Evolutionary conservation across 2,113 vertebrate genomes (phyloP).

Genomic region (Brachyhypopomus occidentalis): DNA sequence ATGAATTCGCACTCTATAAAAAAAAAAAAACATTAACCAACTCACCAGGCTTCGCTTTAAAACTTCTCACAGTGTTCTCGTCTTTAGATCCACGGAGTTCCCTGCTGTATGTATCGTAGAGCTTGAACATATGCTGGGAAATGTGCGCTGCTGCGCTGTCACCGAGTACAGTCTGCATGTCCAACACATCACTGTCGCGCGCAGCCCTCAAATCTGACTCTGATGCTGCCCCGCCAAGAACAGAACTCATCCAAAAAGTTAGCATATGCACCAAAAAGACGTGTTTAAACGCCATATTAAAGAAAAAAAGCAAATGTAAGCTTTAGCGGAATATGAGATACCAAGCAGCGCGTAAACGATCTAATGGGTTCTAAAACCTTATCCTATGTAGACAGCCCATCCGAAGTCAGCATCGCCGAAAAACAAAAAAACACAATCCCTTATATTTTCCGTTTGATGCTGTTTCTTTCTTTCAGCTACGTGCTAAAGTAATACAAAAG

Average conservation of each 20-base stretch:
- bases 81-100: slow-evolving; percentile 75
- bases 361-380: not conserved
- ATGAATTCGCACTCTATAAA: too few relatives aligned
- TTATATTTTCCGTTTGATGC: not conserved
- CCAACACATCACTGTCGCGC: slow-evolving; percentile 50
- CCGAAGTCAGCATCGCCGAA: not conserved
- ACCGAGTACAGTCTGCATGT: slow-evolving; percentile 33
- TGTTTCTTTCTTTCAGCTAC: not conserved
- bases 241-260: slow-evolving; percentile 52
- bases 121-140: slow-evolving; percentile 85
- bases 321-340: not conserved
- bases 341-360: not conserved
- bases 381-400: not conserved
- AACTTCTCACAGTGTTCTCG: slow-evolving; percentile 91
- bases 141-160: slow-evolving; percentile 74
- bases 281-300: slow-evolving; percentile 60
- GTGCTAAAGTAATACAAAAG: not conserved
- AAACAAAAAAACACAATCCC: not conserved
- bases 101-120: slow-evolving; percentile 87
- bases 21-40: not conserved
- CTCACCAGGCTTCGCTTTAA: slow-evolving; percentile 70
- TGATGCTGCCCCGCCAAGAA: slow-evolving; percentile 48
- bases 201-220: slow-evolving; percentile 39
- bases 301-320: slow-evolving; percentile 28
- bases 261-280: slow-evolving; percentile 59